phyloP scores from a whole-genome alignment of 2,888 invertebrate species.

The Himalopsyche anomala region DNA sequence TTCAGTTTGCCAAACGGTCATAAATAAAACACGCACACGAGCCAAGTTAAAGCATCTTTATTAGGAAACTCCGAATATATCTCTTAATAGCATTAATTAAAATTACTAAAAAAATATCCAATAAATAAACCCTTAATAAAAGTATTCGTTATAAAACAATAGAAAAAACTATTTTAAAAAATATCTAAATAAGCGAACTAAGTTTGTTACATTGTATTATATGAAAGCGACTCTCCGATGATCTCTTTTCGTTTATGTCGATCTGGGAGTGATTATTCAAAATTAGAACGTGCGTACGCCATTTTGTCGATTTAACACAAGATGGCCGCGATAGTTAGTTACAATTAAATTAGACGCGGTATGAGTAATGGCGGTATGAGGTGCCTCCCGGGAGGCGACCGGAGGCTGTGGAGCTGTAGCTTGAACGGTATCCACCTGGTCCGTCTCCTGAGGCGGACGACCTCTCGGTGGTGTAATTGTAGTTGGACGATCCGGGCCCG shows the following conservation, averaged over 20 bases:
- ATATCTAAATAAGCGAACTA: conserved; percentile 17
- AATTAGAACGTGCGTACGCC: conserved; percentile 21
- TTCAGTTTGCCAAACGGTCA: conserved; percentile 53
- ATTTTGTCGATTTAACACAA: conserved; percentile 11
- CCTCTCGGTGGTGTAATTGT: conserved; percentile 86
- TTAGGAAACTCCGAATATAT: conserved; percentile 72
- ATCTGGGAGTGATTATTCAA: conserved; percentile 10
- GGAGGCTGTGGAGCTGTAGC: conserved; percentile 86
- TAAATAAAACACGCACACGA: conserved; percentile 50
- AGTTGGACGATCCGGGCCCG: conserved; percentile 81
- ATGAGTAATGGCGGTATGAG: conserved; percentile 89
- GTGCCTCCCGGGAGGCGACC: conserved; percentile 91
- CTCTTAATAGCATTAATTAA: conserved; percentile 73
- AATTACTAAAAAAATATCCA: conserved; percentile 69
- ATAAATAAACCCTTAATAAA: conserved; percentile 66
- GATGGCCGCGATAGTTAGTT: conserved; percentile 13
- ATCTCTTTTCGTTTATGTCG: neutral
- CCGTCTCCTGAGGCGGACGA: conserved; percentile 81
- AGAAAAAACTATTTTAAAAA: conserved; percentile 71
- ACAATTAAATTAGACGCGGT: conserved; percentile 82
- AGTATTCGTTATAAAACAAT: conserved; percentile 55
- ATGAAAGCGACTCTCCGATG: neutral
- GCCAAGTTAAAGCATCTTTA: conserved; percentile 68
- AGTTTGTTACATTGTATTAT: conserved; percentile 4
- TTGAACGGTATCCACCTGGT: conserved; percentile 86